A percentile compares a stretch with the other conserved stretches of the same genome.
Conservation (phyloP, 2,113 vertebrate species). For the Ceyx melanurus region DNA sequence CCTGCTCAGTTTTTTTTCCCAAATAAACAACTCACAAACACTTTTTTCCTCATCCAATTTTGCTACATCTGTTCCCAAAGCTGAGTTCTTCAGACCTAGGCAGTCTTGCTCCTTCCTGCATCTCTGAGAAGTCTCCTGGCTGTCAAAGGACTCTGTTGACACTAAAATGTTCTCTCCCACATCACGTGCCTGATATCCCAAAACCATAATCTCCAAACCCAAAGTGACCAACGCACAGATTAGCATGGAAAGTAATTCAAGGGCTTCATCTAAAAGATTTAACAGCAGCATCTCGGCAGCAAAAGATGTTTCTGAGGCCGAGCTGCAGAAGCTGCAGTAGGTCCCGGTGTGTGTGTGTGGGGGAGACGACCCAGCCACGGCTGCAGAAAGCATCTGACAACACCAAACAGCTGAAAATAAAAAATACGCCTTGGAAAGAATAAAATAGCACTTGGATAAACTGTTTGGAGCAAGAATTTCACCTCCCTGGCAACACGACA, state of each 20-base stretch:
- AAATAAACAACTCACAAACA: neutral
- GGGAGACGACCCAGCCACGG: too few relatives aligned
- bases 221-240: neutral
- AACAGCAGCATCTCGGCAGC: too few relatives aligned
- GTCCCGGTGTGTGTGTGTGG: accelerated
- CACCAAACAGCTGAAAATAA: neutral
- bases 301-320: too few relatives aligned
- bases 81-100: neutral
- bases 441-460: accelerated
- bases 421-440: too few relatives aligned
- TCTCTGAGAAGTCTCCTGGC: neutral
- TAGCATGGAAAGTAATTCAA: neutral
- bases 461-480: neutral
- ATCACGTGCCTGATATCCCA: neutral
- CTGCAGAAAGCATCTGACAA: neutral
- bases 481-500: neutral
- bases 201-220: neutral
- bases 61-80: neutral
- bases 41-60: neutral
- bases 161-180: neutral
- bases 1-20: accelerated
- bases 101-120: neutral
- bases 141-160: neutral
- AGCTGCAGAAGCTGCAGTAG: accelerated
- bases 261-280: neutral